Evolutionary conservation across 2,113 vertebrate species (phyloP).

Genomic region (Daboia siamensis): DNA sequence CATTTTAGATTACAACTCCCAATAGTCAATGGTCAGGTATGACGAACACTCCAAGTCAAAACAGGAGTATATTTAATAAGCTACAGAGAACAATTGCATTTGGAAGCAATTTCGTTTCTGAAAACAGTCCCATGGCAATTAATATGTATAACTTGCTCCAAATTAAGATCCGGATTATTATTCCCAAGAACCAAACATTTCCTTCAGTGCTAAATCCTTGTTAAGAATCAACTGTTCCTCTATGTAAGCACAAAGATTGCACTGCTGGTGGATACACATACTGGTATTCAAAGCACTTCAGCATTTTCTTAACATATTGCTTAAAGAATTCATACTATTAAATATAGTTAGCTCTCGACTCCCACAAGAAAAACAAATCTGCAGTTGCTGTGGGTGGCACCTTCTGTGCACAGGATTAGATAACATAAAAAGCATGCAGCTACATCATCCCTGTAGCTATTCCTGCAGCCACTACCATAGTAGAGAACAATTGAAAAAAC

Average conservation of each 20-base stretch:
- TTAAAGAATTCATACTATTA: not conserved
- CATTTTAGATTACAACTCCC: not conserved
- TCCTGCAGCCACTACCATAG: conserved; percentile 19
- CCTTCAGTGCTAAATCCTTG: not conserved
- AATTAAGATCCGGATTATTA: not conserved
- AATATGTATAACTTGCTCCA: not conserved
- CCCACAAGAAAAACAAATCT: not conserved
- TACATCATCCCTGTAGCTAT: not conserved
- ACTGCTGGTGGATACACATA: not conserved
- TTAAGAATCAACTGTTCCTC: not conserved
- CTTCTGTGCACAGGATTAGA: not conserved
- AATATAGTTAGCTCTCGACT: not conserved
- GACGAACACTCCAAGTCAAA: not conserved
- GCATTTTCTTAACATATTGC: not conserved
- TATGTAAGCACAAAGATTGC: not conserved
- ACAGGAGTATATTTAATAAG: not conserved
- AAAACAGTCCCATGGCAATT: not conserved
- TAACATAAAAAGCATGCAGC: not conserved
- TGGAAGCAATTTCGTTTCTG: not conserved
- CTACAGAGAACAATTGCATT: not conserved
- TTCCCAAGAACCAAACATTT: not conserved
- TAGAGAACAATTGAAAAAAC: not conserved
- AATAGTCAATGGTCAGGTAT: not conserved
- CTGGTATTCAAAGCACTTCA: not conserved
- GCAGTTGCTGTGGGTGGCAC: not conserved